Evolutionary conservation across 2,113 vertebrate species (phyloP).

Genomic region (Pionites leucogaster): DNA sequence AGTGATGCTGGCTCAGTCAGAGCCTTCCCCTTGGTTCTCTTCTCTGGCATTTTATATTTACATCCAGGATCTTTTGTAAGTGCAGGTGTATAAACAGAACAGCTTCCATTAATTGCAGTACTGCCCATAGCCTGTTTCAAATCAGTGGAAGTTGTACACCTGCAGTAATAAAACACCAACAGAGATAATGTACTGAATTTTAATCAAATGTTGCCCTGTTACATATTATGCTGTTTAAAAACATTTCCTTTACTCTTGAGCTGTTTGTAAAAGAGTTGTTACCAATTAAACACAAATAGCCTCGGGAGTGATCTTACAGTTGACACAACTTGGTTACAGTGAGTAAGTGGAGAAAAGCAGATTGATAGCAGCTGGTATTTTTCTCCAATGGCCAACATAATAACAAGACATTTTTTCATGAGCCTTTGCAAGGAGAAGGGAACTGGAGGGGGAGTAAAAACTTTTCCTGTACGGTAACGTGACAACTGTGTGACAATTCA

Average conservation of each 20-base stretch:
- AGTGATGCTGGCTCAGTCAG: neutral
- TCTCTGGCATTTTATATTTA: neutral
- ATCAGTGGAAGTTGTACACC: neutral
- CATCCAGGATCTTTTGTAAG: neutral
- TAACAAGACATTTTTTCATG: neutral
- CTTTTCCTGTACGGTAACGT: neutral
- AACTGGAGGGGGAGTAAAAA: neutral
- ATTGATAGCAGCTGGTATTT: neutral
- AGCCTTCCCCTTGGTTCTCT: neutral
- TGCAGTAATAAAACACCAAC: neutral
- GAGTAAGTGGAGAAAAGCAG: neutral
- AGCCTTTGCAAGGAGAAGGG: neutral
- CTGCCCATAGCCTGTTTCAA: neutral
- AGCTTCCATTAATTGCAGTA: neutral
- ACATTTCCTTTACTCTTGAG: neutral
- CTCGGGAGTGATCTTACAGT: neutral
- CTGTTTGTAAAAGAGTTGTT: neutral
- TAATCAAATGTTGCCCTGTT: neutral
- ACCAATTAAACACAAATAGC: neutral
- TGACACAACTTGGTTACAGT: neutral
- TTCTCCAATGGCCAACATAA: neutral
- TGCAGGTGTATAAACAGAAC: constrained; percentile 3
- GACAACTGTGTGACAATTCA: neutral
- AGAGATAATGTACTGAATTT: neutral
- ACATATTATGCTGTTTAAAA: neutral